Evolutionary conservation across 2,888 invertebrate species (phyloP), one percentile per base, ranked within the genome.

Genomic region (Thelaira solivaga): DNA sequence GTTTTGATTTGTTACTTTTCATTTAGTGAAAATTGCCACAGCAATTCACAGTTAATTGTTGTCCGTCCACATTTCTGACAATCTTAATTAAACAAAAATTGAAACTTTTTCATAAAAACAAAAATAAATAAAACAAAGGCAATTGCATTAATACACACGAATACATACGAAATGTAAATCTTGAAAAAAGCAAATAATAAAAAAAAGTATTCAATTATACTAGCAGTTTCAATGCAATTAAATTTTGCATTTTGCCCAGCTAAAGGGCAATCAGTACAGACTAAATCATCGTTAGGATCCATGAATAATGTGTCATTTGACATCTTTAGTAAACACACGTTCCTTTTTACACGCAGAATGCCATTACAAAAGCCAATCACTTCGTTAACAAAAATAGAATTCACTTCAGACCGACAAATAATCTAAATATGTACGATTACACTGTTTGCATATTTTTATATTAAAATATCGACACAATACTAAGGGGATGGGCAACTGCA

Each of bases 281-380:
- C 69, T 76, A 76, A 76, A 80, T 80, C 65, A 80, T 76, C 49
- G 74, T 76, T 76, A 76, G 73, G 73, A 43, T 59, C 29, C 49
- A 73, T 71, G 76, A 80, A 62, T 67, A 80, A 76, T 80, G 73
- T 69, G 61, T 53, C 76, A 76, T 69, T 65, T 80, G 68, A 68
- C 76, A 71, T 65, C 61, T 76, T 59, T 65, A 55, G 64, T 34
- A 69, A 59, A 41, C 18, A 11, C n/a, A n/a, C 49, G 57, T 67
- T 34, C 24, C 47, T 39, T 49, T 7, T 47, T 51, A 13, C 29
- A 18, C 11, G 16, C 29, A 31, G 11, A 7, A n/a, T 45, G 34
- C 57, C 13, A n/a, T n/a, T n/a, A n/a, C 45, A 59, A 61, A 34
- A 36, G 45, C 64, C 64, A 59, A 65, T 74, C 61, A 61, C 39